Evolutionary conservation across 2,888 invertebrate genomes (phyloP), one percentile per base, ranked within the genome.

Genomic region (Lapara coniferarum): DNA sequence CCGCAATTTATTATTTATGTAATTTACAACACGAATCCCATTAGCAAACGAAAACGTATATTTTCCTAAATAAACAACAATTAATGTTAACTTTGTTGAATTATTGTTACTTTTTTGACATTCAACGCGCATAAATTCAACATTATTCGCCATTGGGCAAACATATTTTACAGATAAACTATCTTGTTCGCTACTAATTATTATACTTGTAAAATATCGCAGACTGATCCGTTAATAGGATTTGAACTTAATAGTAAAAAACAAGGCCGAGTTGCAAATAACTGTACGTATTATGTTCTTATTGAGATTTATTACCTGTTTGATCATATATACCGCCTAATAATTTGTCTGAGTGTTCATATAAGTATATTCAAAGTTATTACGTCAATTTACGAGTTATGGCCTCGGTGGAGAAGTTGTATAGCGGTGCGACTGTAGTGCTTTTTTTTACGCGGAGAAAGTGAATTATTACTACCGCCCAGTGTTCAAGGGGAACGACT

Each of bases 241-340:
- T 19, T 46, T 63, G 63, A 49, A 49, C 49, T 63, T 49, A 16
- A 59, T 63, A 14, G 19, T 46, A 49, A 63, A 46, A 46, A 46
- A 63, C 63, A 49, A 63, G 49, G 63, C 63, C 46, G 63, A 12
- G 49, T 49, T 63, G 49, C 19, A 19, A 63, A 63, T 63, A 63
- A 63, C 63, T 63, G 63, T 63, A 63, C 19, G 19, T 49, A 49
- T 56, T 56, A 56, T 63, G 13, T 63, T 63, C 19, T 19, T 49
- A 46, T 19, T 25, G 19, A 63, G 49, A 10, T 19, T 49, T 59
- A 49, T 63, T 63, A 63, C 12, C 49, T 19, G 49, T 63, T 63
- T 3, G 19, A 19, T 37, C 59, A 46, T 0, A 57, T 13, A 14
- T 10, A 16, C 46, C 59, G 49, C 49, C 49, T 63, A 63, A 49